Percentiles rank a stretch among this genome's conserved stretches.
Evolutionary conservation across 1,140 invertebrate genomes (phyloP).

Genomic region (Drosophila kanapiae): DNA sequence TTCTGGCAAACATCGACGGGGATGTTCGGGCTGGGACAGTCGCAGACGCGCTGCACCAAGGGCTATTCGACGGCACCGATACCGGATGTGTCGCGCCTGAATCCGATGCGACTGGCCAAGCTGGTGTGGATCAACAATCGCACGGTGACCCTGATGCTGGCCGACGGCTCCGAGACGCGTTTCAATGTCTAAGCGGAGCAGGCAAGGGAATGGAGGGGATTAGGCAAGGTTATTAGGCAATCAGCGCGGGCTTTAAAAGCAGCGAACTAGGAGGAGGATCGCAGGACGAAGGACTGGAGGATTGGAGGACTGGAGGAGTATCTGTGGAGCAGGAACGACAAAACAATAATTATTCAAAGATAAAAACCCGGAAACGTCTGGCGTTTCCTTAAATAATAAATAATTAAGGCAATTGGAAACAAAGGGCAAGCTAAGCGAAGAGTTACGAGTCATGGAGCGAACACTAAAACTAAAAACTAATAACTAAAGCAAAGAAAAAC

Average conservation of each 20-base stretch:
- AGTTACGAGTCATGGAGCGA: conserved; percentile 7
- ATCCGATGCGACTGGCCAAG: conserved; percentile 94
- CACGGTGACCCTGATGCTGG: conserved; percentile 96
- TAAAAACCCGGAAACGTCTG: conserved; percentile 26
- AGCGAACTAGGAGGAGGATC: conserved; percentile 9
- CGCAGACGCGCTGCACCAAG: conserved; percentile 96
- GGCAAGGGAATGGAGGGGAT: neutral
- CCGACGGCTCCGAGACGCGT: conserved; percentile 95
- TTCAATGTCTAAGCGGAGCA: conserved; percentile 91
- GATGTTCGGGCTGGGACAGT: conserved; percentile 96
- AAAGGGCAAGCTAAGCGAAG: conserved; percentile 15
- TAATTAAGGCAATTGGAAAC: conserved; percentile 25
- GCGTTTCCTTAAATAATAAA: conserved; percentile 28
- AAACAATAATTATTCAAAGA: conserved; percentile 55
- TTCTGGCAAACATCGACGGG: conserved; percentile 98
- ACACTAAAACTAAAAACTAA: conserved; percentile 9
- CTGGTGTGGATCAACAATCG: conserved; percentile 97
- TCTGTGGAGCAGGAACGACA: conserved; percentile 41
- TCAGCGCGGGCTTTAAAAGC: conserved; percentile 71
- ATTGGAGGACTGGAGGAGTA: neutral
- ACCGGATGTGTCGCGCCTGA: conserved; percentile 93
- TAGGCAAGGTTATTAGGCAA: conserved; percentile 63
- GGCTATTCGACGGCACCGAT: conserved; percentile 97
- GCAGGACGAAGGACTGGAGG: neutral
- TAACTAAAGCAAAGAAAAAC: neutral